Evolutionary conservation across 2,113 vertebrate genomes (phyloP).

Genomic region (Pollachius pollachius): DNA sequence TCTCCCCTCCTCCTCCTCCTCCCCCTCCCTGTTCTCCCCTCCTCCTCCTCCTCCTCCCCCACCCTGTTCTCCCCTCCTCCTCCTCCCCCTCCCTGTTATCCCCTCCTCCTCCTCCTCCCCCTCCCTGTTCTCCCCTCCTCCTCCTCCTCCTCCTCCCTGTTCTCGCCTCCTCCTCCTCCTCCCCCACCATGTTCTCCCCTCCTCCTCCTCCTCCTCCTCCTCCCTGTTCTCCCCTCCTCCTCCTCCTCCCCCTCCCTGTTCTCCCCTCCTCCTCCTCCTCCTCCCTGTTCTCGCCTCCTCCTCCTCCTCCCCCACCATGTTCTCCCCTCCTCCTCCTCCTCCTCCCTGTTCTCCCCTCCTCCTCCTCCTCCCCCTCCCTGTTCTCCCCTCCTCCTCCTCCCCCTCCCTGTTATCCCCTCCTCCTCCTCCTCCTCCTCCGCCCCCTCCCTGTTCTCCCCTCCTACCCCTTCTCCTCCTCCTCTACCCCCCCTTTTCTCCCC

Average conservation of each 20-base stretch:
- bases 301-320: constrained; percentile 88
- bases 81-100: constrained; percentile 75
- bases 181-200: too few relatives aligned
- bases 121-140: too few relatives aligned
- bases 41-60: constrained; percentile 43
- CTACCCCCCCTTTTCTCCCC: constrained; percentile 95
- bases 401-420: constrained; percentile 68
- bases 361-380: constrained; percentile 84
- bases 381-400: constrained; percentile 88
- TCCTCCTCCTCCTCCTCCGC: too few relatives aligned
- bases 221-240: constrained; percentile 91
- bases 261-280: too few relatives aligned
- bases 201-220: constrained; percentile 82
- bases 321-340: too few relatives aligned
- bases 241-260: constrained; percentile 81
- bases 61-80: constrained; percentile 75
- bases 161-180: constrained; percentile 90
- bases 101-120: constrained; percentile 44
- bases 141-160: constrained; percentile 82
- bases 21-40: constrained; percentile 64
- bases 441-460: constrained; percentile 85
- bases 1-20: constrained; percentile 34
- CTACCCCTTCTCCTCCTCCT: too few relatives aligned
- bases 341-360: too few relatives aligned
- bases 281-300: constrained; percentile 94